Conservation (phyloP, 2,113 vertebrate genomes). For the Xyliphius kryptos region DNA sequence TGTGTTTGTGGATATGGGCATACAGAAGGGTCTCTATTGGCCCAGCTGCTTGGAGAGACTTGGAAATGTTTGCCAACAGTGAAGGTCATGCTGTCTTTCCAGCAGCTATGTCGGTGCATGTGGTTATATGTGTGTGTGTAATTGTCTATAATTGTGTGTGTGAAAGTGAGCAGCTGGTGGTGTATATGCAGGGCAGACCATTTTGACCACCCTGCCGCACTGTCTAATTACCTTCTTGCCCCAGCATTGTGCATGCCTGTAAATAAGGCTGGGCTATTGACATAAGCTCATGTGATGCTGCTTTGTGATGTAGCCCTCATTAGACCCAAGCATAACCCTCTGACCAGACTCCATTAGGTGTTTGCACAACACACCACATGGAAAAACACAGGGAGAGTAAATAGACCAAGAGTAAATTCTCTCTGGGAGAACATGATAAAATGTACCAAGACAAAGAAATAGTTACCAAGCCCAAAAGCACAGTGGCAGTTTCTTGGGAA, state of each 20-base stretch:
- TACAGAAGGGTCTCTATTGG: slow-evolving; percentile 45
- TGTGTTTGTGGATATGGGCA: slow-evolving; percentile 20
- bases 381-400: slow-evolving; percentile 30
- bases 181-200: slow-evolving; percentile 47
- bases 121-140: slow-evolving; percentile 13
- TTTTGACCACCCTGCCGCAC: slow-evolving; percentile 60
- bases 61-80: slow-evolving; percentile 57
- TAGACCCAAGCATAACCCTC: slow-evolving; percentile 55
- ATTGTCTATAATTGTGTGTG: slow-evolving; percentile 8
- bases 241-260: slow-evolving; percentile 52
- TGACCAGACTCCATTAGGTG: slow-evolving; percentile 47
- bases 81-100: slow-evolving; percentile 62
- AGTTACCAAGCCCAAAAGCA: slow-evolving; percentile 20
- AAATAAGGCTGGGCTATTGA: slow-evolving; percentile 61
- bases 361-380: slow-evolving; percentile 42
- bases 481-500: slow-evolving; percentile 17
- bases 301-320: slow-evolving; percentile 55
- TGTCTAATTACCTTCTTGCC: slow-evolving; percentile 65
- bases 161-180: slow-evolving; percentile 46
- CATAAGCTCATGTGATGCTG: slow-evolving; percentile 44
- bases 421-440: slow-evolving; percentile 1
- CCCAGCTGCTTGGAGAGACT: slow-evolving; percentile 53
- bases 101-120: slow-evolving; percentile 45
- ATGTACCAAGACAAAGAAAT: slow-evolving; percentile 12
- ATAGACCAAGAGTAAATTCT: not conserved